Conservation (phyloP, 2,888 invertebrate species). For the Alloscopus bannaensis region DNA sequence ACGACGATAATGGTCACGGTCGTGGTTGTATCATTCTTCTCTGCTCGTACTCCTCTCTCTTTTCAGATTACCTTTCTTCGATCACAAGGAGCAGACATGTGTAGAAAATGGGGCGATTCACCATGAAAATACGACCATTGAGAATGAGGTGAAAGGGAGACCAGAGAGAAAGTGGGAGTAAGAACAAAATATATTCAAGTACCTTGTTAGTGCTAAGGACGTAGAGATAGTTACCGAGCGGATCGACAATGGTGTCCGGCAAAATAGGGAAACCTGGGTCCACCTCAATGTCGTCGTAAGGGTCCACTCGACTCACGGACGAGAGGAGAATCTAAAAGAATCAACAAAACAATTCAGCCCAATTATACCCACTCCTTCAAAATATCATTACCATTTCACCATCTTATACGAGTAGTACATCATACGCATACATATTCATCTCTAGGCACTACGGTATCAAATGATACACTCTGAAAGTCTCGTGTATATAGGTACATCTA, state of each 20-base stretch:
- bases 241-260: constrained; percentile 91
- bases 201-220: constrained; percentile 87
- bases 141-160: constrained; percentile 12
- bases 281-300: constrained; percentile 91
- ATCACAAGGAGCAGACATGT: constrained; percentile 23
- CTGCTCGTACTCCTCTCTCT: too few species aligned
- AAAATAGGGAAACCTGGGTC: constrained; percentile 87
- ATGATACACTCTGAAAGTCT: background rate
- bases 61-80: too few species aligned
- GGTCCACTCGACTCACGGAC: constrained; percentile 82
- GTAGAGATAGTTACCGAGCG: constrained; percentile 89
- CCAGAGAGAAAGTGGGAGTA: too few species aligned
- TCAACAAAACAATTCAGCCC: constrained; percentile 54
- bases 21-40: constrained; percentile 9
- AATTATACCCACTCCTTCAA: constrained; percentile 48
- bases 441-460: too few species aligned
- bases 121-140: constrained; percentile 36
- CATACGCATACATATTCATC: background rate
- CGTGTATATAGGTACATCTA: too few species aligned
- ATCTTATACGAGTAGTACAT: too few species aligned
- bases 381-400: constrained; percentile 12
- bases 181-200: constrained; percentile 66
- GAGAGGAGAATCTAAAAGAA: constrained; percentile 82
- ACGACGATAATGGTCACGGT: constrained; percentile 39
- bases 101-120: constrained; percentile 48